Conservation (phyloP, 2,888 invertebrate genomes). For the Hydriomena furcata region DNA sequence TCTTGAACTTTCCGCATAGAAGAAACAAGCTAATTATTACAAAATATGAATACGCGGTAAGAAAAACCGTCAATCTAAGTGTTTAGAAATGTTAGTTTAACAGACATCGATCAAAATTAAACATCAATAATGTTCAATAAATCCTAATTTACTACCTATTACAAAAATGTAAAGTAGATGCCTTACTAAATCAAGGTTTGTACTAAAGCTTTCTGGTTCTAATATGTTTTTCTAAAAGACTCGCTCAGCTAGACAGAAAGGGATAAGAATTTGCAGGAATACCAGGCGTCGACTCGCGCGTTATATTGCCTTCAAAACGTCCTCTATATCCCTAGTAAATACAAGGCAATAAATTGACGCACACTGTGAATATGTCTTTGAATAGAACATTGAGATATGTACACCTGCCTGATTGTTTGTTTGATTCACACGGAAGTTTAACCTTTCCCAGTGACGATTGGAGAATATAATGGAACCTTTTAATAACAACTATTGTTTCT, state of each 20-base stretch:
- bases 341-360: conserved; percentile 6
- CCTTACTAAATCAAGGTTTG: no score
- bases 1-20: conserved; percentile 11
- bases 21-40: conserved; percentile 1
- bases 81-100: not conserved
- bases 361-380: conserved; percentile 19
- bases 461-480: conserved; percentile 27
- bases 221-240: no score
- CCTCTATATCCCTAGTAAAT: conserved; percentile 6
- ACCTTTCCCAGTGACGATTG: conserved; percentile 57
- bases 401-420: conserved; percentile 44
- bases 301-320: not conserved
- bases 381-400: conserved; percentile 29
- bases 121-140: not conserved
- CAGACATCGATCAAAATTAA: conserved; percentile 4
- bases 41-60: conserved; percentile 3
- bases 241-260: not conserved
- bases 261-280: not conserved
- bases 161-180: no score
- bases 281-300: not conserved
- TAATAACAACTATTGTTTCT: conserved; percentile 35
- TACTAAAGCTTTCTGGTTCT: no score
- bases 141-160: no score
- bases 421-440: conserved; percentile 68
- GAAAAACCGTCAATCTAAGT: conserved; percentile 7